Percentiles rank a stretch among this genome's conserved stretches.
Conservation (phyloP, 2,797 vertebrate genomes). For the Morus bassanus region DNA sequence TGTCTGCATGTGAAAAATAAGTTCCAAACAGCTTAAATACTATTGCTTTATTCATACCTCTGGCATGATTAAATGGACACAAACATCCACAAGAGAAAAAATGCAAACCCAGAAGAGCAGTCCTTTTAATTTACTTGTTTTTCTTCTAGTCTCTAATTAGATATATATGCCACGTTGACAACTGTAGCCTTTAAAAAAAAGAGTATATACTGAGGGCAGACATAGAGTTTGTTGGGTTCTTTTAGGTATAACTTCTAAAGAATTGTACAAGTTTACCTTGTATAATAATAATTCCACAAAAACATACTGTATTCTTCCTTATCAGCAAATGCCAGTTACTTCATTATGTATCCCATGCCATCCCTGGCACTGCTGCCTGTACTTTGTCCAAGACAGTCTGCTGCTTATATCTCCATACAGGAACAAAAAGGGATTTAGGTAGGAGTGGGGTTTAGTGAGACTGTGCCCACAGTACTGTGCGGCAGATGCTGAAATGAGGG, state of each 20-base stretch:
- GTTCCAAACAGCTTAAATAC: not conserved
- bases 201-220: not conserved
- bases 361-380: not conserved
- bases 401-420: not conserved
- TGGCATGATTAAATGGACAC: not conserved
- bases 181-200: not conserved
- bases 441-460: not conserved
- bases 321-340: not conserved
- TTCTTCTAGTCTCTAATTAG: not conserved
- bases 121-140: not conserved
- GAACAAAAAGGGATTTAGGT: not conserved
- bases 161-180: not conserved
- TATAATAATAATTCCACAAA: not conserved
- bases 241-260: not conserved
- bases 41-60: not conserved
- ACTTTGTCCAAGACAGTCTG: not conserved
- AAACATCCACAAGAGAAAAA: not conserved
- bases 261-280: not conserved
- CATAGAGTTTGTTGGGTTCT: not conserved
- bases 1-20: not conserved
- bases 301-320: not conserved
- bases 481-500: rapidly evolving
- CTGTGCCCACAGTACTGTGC: rapidly evolving
- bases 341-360: not conserved
- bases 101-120: not conserved